These are phyloP conservation scores for Diploptera punctata DNA, from an alignment of 2,888 invertebrate species.

Conservation along the genomic window DNA sequence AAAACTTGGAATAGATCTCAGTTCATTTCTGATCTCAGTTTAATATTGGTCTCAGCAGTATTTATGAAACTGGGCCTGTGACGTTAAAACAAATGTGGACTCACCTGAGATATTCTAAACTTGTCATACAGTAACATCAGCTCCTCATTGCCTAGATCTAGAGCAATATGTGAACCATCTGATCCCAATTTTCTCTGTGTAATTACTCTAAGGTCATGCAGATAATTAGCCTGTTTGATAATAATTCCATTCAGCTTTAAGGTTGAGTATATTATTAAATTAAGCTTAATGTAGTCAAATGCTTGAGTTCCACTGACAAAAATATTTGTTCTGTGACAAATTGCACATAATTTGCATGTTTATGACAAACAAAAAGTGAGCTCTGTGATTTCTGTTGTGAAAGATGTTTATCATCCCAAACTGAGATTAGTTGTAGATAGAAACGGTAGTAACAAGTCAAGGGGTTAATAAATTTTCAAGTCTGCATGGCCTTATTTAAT, in stretches of 20 bases:
- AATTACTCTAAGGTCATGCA: constrained; percentile 27
- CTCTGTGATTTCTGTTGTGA: constrained; percentile 6
- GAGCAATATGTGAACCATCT: constrained; percentile 22
- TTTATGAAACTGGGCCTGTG: no score
- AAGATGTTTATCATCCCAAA: background rate
- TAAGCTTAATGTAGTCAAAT: constrained; percentile 15
- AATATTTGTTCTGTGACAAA: background rate
- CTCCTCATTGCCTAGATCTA: constrained; percentile 26
- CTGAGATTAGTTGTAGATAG: constrained; percentile 8
- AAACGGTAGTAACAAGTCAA: background rate
- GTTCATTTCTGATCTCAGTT: no score
- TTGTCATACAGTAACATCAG: constrained; percentile 15
- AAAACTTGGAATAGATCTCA: no score
- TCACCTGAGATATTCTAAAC: background rate
- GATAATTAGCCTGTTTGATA: constrained; percentile 8
- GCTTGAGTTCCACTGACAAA: background rate
- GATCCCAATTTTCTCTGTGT: constrained; percentile 9
- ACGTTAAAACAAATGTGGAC: no score
- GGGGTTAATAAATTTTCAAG: constrained; percentile 12
- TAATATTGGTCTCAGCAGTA: no score
- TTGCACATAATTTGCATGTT: constrained; percentile 20
- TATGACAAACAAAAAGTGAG: background rate
- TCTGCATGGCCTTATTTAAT: constrained; percentile 40
- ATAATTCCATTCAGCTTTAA: background rate
- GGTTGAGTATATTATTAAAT: constrained; percentile 1